Evolutionary conservation across 92 coral and sea anemone species (phyloP).

Genomic region (Actinostola sp.): DNA sequence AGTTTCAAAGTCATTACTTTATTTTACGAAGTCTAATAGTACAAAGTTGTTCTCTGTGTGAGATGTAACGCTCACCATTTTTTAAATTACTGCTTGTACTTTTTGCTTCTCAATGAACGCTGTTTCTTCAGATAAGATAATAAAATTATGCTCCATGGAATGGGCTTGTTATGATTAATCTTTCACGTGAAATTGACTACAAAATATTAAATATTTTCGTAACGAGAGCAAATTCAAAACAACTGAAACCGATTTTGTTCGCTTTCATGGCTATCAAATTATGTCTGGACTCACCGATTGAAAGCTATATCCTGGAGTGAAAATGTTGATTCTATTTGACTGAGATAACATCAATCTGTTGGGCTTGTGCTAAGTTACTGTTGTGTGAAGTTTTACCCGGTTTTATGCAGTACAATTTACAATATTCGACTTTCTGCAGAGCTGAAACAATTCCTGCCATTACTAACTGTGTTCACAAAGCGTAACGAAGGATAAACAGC

Average conservation of each 20-base stretch:
- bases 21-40: too few relatives aligned
- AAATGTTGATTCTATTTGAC: not conserved
- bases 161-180: not conserved
- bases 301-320: not conserved
- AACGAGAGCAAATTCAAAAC: not conserved
- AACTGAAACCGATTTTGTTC: not conserved
- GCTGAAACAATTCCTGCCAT: slow-evolving; percentile 20
- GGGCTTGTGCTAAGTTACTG: not conserved
- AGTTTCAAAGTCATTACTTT: too few relatives aligned
- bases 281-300: too few relatives aligned
- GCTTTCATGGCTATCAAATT: not conserved
- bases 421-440: slow-evolving; percentile 15
- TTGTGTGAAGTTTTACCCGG: not conserved
- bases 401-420: slow-evolving; percentile 5
- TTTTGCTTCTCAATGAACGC: not conserved
- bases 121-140: not conserved
- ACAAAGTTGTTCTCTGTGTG: too few relatives aligned
- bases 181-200: not conserved
- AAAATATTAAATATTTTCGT: not conserved
- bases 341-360: not conserved
- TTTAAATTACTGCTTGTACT: too few relatives aligned
- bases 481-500: slow-evolving; percentile 9
- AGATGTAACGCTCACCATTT: too few relatives aligned
- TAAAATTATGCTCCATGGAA: not conserved
- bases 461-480: slow-evolving; percentile 19